Evolutionary conservation across 2,797 vertebrate genomes (phyloP).

Genomic region (Poecilia wingei): DNA sequence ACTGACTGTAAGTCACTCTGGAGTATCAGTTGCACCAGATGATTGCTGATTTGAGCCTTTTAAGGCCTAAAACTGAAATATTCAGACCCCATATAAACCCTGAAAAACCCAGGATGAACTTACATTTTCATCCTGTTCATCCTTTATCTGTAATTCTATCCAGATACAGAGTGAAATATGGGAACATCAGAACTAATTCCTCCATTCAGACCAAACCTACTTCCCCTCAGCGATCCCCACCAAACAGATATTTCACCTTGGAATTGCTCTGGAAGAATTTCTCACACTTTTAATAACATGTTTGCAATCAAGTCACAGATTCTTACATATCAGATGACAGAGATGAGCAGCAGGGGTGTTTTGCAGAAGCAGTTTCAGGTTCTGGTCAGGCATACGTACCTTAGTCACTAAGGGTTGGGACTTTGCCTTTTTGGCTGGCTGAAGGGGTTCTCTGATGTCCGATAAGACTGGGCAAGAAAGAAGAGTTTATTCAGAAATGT

Average conservation of each 20-base stretch:
- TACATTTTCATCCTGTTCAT: background rate
- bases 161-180: background rate
- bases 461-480: constrained; percentile 85
- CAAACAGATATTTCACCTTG: background rate
- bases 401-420: constrained; percentile 85
- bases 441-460: constrained; percentile 90
- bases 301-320: background rate
- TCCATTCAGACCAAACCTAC: background rate
- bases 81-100: background rate
- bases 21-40: no score
- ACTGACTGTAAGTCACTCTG: no score
- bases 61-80: background rate
- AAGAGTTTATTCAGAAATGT: constrained; percentile 11
- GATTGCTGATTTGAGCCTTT: background rate
- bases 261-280: background rate
- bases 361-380: background rate
- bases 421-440: constrained; percentile 90
- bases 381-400: constrained; percentile 74
- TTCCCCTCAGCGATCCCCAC: background rate
- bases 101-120: background rate
- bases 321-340: background rate
- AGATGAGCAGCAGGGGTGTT: background rate
- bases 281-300: background rate
- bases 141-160: background rate
- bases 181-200: background rate